phyloP scores from a whole-genome alignment of 2,113 vertebrate genomes.

The Sula dactylatra region DNA sequence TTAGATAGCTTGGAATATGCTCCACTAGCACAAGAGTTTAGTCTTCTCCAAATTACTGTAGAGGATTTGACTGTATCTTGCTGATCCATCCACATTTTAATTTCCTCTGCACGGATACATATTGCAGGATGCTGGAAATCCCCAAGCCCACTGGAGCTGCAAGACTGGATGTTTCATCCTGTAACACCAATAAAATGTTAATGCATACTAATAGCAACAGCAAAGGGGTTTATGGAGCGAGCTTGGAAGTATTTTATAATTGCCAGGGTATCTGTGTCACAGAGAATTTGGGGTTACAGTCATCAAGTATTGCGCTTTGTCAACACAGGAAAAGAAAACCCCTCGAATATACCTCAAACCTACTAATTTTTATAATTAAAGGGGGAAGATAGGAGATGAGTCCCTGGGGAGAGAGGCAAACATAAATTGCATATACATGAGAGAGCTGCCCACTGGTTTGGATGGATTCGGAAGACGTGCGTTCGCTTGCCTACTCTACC shows the following conservation, averaged over 20 bases:
- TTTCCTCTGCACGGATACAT: constrained; percentile 67
- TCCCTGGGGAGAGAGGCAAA: background rate
- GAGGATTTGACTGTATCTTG: constrained; percentile 69
- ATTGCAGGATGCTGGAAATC: constrained; percentile 69
- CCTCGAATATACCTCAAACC: background rate
- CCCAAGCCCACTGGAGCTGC: constrained; percentile 69
- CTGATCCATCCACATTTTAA: constrained; percentile 70
- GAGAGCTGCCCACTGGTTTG: background rate
- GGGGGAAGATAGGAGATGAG: background rate
- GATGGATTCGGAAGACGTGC: background rate
- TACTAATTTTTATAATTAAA: constrained; percentile 27
- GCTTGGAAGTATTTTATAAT: constrained; percentile 40
- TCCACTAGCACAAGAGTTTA: constrained; percentile 46
- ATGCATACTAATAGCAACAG: constrained; percentile 63
- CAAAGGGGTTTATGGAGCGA: constrained; percentile 53
- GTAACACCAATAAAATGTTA: constrained; percentile 64
- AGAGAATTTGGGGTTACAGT: constrained; percentile 50
- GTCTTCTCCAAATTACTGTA: constrained; percentile 62
- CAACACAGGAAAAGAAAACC: background rate
- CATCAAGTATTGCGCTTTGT: background rate
- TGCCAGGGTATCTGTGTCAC: constrained; percentile 29
- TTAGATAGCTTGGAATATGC: constrained; percentile 53
- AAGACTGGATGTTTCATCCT: constrained; percentile 60
- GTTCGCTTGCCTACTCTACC: background rate
- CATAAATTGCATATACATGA: background rate